phyloP scores from a whole-genome alignment of 2,888 invertebrate genomes.

The Bugula neritina region DNA sequence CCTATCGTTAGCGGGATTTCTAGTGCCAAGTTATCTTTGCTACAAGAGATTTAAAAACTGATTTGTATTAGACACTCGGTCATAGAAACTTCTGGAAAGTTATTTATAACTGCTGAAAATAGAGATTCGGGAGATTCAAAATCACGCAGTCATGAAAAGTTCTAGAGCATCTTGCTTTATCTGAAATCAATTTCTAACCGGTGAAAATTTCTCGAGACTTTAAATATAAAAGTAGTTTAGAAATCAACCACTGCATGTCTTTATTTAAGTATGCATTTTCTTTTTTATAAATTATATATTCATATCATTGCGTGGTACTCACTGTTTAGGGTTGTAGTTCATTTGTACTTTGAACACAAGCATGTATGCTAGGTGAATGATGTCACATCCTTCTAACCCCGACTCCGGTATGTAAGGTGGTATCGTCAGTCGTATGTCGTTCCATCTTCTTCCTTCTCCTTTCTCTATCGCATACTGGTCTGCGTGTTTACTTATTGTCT shows the following conservation, averaged over 20 bases:
- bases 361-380: constrained; percentile 48
- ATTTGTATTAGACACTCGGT: no score
- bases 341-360: constrained; percentile 49
- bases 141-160: no score
- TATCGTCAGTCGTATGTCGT: constrained; percentile 43
- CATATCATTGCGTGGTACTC: not conserved
- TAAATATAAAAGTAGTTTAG: no score
- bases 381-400: constrained; percentile 47
- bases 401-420: constrained; percentile 52
- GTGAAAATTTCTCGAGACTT: no score
- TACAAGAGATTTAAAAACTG: not conserved
- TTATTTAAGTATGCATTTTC: no score
- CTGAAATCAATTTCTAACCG: no score
- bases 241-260: no score
- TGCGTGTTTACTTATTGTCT: constrained; percentile 21
- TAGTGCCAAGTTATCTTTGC: constrained; percentile 33
- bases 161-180: no score
- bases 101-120: no score
- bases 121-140: no score
- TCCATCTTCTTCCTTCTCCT: constrained; percentile 36
- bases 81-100: no score
- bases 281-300: no score
- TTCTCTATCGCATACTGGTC: constrained; percentile 6
- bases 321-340: constrained; percentile 20
- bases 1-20: constrained; percentile 47